These are phyloP conservation scores for Synergus japonicus DNA, from an alignment of 2,888 invertebrate genomes.

Conservation along the genomic window DNA sequence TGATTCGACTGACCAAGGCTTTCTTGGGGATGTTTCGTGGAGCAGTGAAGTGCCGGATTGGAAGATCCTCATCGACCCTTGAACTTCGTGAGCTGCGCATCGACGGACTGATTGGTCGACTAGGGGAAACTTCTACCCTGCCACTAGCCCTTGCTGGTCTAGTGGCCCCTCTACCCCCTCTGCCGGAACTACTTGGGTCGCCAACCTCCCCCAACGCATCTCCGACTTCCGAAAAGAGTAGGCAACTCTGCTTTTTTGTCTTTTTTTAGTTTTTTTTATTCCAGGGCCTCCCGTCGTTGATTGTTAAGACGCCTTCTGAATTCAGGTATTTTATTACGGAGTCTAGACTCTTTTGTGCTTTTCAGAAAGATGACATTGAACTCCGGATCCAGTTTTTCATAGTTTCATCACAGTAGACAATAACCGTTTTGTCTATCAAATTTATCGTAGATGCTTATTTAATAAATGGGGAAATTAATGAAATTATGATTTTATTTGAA, in stretches of 20 bases:
- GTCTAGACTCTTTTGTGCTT: neutral
- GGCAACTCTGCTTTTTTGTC: slow-evolving; percentile 49
- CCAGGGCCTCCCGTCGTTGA: slow-evolving; percentile 27
- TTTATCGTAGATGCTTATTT: neutral
- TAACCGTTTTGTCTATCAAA: neutral
- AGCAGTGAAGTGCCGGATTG: slow-evolving; percentile 58
- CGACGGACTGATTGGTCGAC: slow-evolving; percentile 63
- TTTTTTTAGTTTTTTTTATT: slow-evolving; percentile 23
- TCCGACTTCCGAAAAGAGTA: slow-evolving; percentile 67
- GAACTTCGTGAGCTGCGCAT: slow-evolving; percentile 64
- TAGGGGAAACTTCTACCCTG: slow-evolving; percentile 64
- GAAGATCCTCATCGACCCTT: slow-evolving; percentile 64
- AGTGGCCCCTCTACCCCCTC: slow-evolving; percentile 63
- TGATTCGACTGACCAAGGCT: slow-evolving; percentile 49
- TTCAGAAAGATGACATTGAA: neutral
- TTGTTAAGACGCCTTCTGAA: slow-evolving; percentile 5
- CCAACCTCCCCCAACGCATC: slow-evolving; percentile 65
- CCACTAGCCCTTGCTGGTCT: slow-evolving; percentile 64
- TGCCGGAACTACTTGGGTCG: slow-evolving; percentile 64
- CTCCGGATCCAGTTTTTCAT: neutral
- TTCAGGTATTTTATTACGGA: slow-evolving; percentile 32
- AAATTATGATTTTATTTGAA: too few relatives aligned
- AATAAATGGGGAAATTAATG: neutral
- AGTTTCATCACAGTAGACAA: neutral
- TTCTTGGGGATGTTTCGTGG: slow-evolving; percentile 50